phyloP scores from a whole-genome alignment of 1,140 invertebrate species.

The Chymomyza costata region DNA sequence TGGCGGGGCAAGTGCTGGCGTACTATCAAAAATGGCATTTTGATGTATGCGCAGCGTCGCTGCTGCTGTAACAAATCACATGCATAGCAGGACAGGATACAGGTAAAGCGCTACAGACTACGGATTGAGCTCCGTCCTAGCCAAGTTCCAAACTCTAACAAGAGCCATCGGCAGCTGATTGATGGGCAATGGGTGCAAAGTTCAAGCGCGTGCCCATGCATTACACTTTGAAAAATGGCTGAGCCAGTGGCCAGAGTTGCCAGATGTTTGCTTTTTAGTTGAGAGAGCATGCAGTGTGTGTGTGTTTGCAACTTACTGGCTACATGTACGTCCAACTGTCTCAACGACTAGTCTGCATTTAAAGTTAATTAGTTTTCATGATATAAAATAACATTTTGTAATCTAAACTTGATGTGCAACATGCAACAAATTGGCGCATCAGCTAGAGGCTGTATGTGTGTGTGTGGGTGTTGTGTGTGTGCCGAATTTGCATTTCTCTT shows the following conservation, averaged over 20 bases:
- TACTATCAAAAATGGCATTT: conserved; percentile 64
- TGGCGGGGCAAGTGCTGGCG: not conserved
- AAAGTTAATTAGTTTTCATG: conserved; percentile 15
- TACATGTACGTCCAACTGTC: no score
- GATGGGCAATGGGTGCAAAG: conserved; percentile 36
- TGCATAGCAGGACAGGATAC: conserved; percentile 31
- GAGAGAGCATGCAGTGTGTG: no score
- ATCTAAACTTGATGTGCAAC: no score
- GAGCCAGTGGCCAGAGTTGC: no score
- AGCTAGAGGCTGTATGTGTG: not conserved
- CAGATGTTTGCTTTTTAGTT: no score
- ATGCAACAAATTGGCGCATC: no score
- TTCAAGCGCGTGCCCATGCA: conserved; percentile 30
- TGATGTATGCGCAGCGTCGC: conserved; percentile 52
- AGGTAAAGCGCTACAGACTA: conserved; percentile 10
- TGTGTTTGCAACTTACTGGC: no score
- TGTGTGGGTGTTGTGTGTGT: not conserved
- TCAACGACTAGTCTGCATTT: not conserved
- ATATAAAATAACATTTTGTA: not conserved
- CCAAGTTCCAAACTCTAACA: not conserved
- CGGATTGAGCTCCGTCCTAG: not conserved
- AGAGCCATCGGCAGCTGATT: conserved; percentile 25
- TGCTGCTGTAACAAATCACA: conserved; percentile 57
- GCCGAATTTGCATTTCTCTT: conserved; percentile 21
- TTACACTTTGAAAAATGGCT: not conserved